Conservation (phyloP, 2,888 invertebrate species). For the Seira musarum region DNA sequence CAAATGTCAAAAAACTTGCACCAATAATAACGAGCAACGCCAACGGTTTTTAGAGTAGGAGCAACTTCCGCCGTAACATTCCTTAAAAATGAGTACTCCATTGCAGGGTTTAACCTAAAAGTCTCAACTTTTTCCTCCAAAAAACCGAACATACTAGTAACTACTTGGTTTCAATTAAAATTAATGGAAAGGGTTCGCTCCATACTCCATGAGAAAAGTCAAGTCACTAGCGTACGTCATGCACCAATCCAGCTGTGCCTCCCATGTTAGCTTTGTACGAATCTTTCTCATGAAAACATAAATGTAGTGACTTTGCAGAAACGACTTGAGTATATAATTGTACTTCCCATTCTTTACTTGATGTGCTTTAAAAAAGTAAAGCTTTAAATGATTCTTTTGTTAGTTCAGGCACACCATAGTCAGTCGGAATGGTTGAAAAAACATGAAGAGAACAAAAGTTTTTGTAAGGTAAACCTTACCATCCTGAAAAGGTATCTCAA, state of each 20-base stretch:
- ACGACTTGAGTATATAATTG: too few relatives aligned
- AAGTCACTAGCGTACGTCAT: constrained; percentile 41
- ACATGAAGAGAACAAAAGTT: not conserved
- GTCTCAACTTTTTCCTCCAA: too few relatives aligned
- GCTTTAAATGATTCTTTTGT: too few relatives aligned
- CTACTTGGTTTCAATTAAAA: constrained; percentile 60
- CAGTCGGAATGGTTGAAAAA: too few relatives aligned
- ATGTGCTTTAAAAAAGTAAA: too few relatives aligned
- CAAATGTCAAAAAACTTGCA: not conserved
- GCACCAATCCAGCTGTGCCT: constrained; percentile 47
- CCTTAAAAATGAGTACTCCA: not conserved
- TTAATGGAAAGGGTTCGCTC: constrained; percentile 49
- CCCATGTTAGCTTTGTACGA: constrained; percentile 22
- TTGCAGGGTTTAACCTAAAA: not conserved
- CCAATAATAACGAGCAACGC: not conserved
- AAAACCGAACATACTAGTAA: constrained; percentile 26
- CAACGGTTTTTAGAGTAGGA: too few relatives aligned
- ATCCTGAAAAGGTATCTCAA: constrained; percentile 19
- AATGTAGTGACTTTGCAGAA: too few relatives aligned
- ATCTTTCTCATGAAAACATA: too few relatives aligned
- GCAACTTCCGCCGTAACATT: not conserved
- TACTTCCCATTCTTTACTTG: too few relatives aligned
- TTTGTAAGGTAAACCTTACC: not conserved
- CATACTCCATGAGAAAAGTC: constrained; percentile 8
- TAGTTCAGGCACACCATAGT: too few relatives aligned